Percentiles rank a stretch among this genome's conserved stretches.
phyloP scores from a whole-genome alignment of 2,113 vertebrate species.

The Eudyptes chrysolophus region DNA sequence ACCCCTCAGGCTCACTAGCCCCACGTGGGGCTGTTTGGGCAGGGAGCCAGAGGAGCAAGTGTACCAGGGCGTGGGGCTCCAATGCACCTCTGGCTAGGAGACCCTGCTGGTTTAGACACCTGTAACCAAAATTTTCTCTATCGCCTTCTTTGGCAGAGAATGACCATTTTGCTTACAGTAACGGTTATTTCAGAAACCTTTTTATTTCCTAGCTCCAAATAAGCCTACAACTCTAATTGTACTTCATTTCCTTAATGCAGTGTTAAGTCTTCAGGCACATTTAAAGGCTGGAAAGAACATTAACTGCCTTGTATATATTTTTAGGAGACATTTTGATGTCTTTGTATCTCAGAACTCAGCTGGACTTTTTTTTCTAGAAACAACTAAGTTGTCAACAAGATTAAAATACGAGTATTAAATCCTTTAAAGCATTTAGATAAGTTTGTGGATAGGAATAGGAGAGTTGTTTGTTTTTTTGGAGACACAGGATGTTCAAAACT shows the following conservation, averaged over 20 bases:
- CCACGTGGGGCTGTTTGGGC: background rate
- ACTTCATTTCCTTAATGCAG: constrained; percentile 4
- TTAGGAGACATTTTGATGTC: background rate
- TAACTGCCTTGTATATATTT: background rate
- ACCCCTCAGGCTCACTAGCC: background rate
- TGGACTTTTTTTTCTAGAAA: background rate
- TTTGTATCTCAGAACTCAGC: background rate
- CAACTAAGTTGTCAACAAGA: background rate
- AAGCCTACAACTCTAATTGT: background rate
- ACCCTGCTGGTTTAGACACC: background rate
- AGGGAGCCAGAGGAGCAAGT: background rate
- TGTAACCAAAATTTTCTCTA: background rate
- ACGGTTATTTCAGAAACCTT: background rate
- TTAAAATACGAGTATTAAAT: background rate
- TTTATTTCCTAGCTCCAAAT: background rate
- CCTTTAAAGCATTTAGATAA: background rate
- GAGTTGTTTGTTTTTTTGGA: background rate
- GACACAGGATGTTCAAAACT: background rate
- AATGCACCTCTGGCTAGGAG: background rate
- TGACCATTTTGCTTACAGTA: background rate
- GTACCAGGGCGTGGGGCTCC: background rate
- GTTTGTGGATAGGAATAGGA: background rate
- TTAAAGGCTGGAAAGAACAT: background rate
- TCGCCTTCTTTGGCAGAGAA: background rate
- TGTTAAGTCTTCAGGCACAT: background rate